phyloP scores from a whole-genome alignment of 2,888 invertebrate genomes.

The Ariolimax columbianus region DNA sequence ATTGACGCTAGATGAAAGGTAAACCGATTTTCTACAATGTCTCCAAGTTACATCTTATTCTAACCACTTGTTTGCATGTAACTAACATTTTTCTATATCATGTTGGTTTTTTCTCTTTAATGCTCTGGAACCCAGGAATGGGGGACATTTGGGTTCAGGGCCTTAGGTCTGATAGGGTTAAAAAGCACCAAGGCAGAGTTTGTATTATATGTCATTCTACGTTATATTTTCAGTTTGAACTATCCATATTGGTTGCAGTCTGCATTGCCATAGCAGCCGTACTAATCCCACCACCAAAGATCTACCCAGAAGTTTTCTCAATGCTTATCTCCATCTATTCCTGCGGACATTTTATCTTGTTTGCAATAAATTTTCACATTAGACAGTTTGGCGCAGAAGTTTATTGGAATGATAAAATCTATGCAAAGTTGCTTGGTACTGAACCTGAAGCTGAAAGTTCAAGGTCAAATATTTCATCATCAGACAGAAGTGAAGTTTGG shows the following conservation, averaged over 20 bases:
- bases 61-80: too few species aligned
- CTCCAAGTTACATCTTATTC: too few species aligned
- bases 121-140: too few species aligned
- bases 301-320: conserved; percentile 90
- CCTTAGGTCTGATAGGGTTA: too few species aligned
- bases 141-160: too few species aligned
- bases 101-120: too few species aligned
- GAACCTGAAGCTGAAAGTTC: too few species aligned
- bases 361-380: conserved; percentile 75
- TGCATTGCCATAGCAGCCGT: conserved; percentile 82
- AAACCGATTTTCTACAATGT: too few species aligned
- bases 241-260: conserved; percentile 84
- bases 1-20: too few species aligned
- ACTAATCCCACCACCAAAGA: conserved; percentile 84
- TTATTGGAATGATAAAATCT: background rate
- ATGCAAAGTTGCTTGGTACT: background rate
- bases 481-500: background rate
- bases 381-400: conserved; percentile 61
- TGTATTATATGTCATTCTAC: background rate
- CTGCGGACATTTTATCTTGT: conserved; percentile 87
- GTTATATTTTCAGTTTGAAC: conserved; percentile 71
- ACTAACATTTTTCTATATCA: too few species aligned
- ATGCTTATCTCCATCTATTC: conserved; percentile 89
- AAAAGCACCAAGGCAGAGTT: background rate
- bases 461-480: background rate